phyloP scores from a whole-genome alignment of 2,888 invertebrate genomes.

The Nymphalis c-album region DNA sequence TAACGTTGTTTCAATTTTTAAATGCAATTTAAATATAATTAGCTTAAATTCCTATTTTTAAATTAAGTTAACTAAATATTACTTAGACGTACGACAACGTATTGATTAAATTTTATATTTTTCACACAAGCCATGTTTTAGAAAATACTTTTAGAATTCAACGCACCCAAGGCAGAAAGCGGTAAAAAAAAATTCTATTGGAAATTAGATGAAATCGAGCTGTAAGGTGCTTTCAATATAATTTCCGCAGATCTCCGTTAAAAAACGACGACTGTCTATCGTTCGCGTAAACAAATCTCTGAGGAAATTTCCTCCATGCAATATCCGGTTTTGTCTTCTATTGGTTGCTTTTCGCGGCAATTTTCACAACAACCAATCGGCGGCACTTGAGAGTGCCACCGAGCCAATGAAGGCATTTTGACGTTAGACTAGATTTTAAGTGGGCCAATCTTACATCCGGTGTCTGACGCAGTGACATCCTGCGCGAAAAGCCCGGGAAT shows the following conservation, averaged over 20 bases:
- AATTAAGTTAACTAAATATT: background rate
- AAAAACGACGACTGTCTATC: slow-evolving; percentile 58
- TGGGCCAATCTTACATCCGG: slow-evolving; percentile 72
- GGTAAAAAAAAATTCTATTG: slow-evolving; percentile 42
- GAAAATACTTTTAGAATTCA: background rate
- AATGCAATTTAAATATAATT: slow-evolving; percentile 1
- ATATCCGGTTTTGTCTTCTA: slow-evolving; percentile 65
- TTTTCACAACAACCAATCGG: slow-evolving; percentile 56
- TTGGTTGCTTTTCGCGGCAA: slow-evolving; percentile 67
- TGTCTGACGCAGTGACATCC: slow-evolving; percentile 62
- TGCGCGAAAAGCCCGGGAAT: slow-evolving; percentile 79
- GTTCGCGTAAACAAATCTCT: slow-evolving; percentile 75
- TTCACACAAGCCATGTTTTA: background rate
- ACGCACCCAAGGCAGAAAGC: slow-evolving; percentile 5
- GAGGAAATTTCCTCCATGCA: slow-evolving; percentile 72
- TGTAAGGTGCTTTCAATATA: slow-evolving; percentile 57
- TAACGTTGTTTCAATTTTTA: background rate
- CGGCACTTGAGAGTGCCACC: slow-evolving; percentile 37
- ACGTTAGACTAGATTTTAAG: slow-evolving; percentile 59
- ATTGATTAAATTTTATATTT: background rate
- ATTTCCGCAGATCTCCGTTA: slow-evolving; percentile 64
- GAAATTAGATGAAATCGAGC: slow-evolving; percentile 51
- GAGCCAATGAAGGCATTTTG: slow-evolving; percentile 57
- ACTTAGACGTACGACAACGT: background rate
- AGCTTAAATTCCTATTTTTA: slow-evolving; percentile 5